These are phyloP conservation scores for Rhabditoides inermis DNA, from an alignment of 2,888 invertebrate genomes.

Conservation along the genomic window DNA sequence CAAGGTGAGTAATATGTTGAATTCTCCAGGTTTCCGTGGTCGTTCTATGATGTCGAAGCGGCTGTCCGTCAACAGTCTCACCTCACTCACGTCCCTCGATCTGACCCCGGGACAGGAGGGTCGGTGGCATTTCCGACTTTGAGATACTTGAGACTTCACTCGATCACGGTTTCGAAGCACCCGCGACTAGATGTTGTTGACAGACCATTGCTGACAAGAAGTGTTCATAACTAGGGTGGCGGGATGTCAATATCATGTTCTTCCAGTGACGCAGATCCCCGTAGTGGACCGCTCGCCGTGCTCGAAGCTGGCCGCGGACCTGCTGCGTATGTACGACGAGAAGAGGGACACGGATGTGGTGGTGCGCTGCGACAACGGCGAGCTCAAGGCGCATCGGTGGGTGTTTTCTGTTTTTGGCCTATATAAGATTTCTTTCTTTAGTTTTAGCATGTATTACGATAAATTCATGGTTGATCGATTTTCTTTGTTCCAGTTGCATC, in stretches of 20 bases:
- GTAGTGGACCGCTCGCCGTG: constrained; percentile 51
- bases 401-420: not conserved
- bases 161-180: not conserved
- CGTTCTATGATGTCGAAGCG: constrained; percentile 39
- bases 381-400: constrained; percentile 75
- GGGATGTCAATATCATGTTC: too few species aligned
- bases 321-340: constrained; percentile 80
- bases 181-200: not conserved
- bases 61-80: constrained; percentile 44
- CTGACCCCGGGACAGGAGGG: constrained; percentile 21
- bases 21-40: too few species aligned
- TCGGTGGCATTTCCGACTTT: too few species aligned
- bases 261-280: too few species aligned
- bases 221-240: not conserved
- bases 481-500: constrained; percentile 64
- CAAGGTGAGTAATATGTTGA: too few species aligned
- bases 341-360: constrained; percentile 78
- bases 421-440: not conserved
- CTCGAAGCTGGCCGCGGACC: constrained; percentile 72
- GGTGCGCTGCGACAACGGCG: constrained; percentile 72
- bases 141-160: too few species aligned
- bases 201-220: not conserved
- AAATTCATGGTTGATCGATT: too few species aligned
- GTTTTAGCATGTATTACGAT: not conserved
- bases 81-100: constrained; percentile 47